Percentiles rank a stretch among this genome's conserved stretches.
Conservation (phyloP, 2,888 invertebrate species). For the Plebejus anna region DNA sequence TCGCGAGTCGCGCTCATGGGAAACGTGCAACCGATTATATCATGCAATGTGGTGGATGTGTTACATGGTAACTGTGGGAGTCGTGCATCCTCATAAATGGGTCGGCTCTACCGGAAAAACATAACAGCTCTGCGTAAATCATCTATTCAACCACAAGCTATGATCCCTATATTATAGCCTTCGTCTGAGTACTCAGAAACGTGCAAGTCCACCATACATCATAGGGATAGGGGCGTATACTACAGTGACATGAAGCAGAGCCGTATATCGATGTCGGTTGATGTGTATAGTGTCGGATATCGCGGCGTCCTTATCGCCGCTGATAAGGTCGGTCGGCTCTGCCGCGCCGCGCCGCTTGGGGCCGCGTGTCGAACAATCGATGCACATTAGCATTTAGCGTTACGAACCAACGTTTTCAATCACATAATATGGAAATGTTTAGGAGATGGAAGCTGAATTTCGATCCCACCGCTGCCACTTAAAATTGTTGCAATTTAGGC, state of each 20-base stretch:
- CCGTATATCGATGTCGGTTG: not conserved
- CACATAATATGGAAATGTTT: conserved; percentile 6
- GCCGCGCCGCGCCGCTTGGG: conserved; percentile 1
- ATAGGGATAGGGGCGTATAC: not conserved
- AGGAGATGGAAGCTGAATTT: not conserved
- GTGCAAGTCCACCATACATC: not conserved
- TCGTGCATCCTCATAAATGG: not conserved
- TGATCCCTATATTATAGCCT: not conserved
- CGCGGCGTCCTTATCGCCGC: conserved; percentile 6
- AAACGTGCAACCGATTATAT: not conserved
- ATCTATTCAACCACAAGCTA: no score
- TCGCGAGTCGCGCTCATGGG: not conserved
- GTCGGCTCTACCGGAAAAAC: not conserved
- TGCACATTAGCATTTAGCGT: conserved; percentile 2
- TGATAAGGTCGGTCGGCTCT: not conserved
- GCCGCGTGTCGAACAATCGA: not conserved
- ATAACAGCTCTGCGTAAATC: not conserved
- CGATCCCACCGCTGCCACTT: not conserved
- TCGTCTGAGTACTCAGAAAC: not conserved
- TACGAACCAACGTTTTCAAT: not conserved
- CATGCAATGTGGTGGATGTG: not conserved
- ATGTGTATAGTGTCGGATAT: not conserved
- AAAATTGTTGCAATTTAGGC: not conserved
- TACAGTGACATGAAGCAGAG: conserved; percentile 3
- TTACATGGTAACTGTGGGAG: not conserved